Evolutionary conservation across 2,113 vertebrate genomes (phyloP), one percentile per base, ranked within the genome.

Genomic region (Galbula dea): DNA sequence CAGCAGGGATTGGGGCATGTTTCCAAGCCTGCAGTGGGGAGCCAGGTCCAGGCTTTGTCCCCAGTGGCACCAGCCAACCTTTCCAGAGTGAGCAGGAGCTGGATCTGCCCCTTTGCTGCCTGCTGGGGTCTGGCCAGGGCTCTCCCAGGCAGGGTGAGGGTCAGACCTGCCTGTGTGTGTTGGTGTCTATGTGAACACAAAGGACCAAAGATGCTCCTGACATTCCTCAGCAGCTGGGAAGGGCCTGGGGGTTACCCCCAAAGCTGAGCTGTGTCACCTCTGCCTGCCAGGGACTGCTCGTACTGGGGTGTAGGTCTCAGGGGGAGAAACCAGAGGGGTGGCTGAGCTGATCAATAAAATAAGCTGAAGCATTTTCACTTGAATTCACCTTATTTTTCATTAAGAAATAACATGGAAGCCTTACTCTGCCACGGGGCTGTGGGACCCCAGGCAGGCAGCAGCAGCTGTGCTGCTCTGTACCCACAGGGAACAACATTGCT

Each of bases 151-250:
- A 29, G 39, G 34, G 36, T 0, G 36, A 51, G 51, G 52, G 61
- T n/a, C 59, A 12, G 18, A 21, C 13, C 59, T 21, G 52, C 59
- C 36, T 2, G 9, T 2, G 45, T 58, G 14, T 7, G n/a, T 48
- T 41, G 62, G 11, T 51, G 30, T 48, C 12, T 23, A 48, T 2
- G 8, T 15, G 58, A 62, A 54, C 17, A 8, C 12, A 17, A 91
- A 87, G 94, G 97, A 97, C 97, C 94, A 97, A 97, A 97, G 96
- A 96, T 46, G 85, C 89, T 89, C 78, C 66, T 9, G 45, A 21
- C 34, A 4, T 81, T 91, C 93, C 86, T 68, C 55, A 18, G 55
- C n/a, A 24, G 41, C 36, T 20, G 90, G 81, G 75, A 65, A 59
- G 8, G 21, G 46, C 29, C 24, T 6, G 11, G 4, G 65, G 83